Evolutionary conservation across 2,888 invertebrate species (phyloP), one percentile per base, ranked within the genome.

Genomic region (Caenorhabditis japonica): DNA sequence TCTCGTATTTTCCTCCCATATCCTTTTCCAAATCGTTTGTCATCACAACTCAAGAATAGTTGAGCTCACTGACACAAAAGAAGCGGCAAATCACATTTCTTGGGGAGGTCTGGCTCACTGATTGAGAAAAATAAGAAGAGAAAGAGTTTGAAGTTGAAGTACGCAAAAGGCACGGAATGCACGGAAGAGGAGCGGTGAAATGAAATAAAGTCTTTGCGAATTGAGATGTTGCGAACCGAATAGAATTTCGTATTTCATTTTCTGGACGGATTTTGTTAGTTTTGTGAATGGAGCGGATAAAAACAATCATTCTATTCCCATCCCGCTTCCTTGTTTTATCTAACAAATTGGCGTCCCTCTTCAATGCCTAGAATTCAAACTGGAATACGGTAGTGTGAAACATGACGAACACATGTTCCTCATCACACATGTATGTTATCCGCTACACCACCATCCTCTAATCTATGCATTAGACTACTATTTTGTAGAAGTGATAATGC

Each of bases 391-490:
- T 55, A 46, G 53, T 19, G 25, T 52, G 30, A 21, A 25, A 25
- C 27, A 12, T 19, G 23, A 3, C 30, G 33, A 55, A 51, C 51
- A 38, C 38, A 19, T 17, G 55, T 49, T 64, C 55, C 21, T 62
- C 53, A 62, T 62, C 33, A n/a, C 21, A 1, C 39, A 64, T 64
- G 47, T 55, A 64, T 64, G 55, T 47, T 33, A 25, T 56, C 41
- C 39, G 19, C 30, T 43, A 30, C 36, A 38, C 53, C 33, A 51
- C 53, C 33, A 51, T 25, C 49, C 43, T 27, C 36, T 56, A 43
- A 51, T 66, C 56, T 66, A 66, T 66, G 66, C 66, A 66, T 66
- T 66, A 64, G 64, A 27, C 60, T 30, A 51, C 49, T 66, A 49
- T 56, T 58, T 66, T 30, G 15, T 7, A 27, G 10, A 41, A 36